Evolutionary conservation across 2,797 vertebrate species (phyloP).

Genomic region (Coluber constrictor): DNA sequence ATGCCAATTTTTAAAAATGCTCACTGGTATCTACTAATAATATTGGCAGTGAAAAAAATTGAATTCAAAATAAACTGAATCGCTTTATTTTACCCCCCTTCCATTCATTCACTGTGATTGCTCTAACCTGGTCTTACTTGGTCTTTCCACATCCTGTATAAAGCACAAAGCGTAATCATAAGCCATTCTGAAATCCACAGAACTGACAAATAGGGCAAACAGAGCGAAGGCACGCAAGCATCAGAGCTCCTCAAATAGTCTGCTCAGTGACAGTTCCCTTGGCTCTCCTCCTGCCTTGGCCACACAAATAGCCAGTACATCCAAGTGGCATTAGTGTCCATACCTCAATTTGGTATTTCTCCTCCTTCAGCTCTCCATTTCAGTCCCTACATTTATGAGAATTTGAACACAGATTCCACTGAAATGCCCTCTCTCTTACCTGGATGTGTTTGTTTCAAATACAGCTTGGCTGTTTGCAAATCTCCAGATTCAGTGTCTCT

Average conservation of each 20-base stretch:
- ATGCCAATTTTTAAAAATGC: background rate
- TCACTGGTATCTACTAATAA: background rate
- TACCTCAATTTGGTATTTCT: background rate
- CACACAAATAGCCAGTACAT: background rate
- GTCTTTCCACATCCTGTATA: background rate
- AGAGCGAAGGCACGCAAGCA: background rate
- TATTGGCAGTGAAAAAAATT: background rate
- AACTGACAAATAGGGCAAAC: background rate
- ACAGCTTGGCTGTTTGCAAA: background rate
- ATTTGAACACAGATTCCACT: accelerated
- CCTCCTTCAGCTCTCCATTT: background rate
- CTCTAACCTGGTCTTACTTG: background rate
- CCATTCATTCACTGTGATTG: background rate
- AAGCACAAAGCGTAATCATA: background rate
- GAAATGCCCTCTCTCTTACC: conserved; percentile 41
- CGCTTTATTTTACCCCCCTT: background rate
- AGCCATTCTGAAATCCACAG: background rate
- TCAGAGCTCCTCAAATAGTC: background rate
- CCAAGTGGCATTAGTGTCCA: background rate
- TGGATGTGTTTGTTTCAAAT: background rate
- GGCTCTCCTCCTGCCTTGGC: background rate
- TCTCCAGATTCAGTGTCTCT: background rate
- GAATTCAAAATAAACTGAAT: background rate
- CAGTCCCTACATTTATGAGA: accelerated
- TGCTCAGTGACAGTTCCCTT: background rate